Conservation (phyloP, 2,888 invertebrate species). For the Salticus scenicus region DNA sequence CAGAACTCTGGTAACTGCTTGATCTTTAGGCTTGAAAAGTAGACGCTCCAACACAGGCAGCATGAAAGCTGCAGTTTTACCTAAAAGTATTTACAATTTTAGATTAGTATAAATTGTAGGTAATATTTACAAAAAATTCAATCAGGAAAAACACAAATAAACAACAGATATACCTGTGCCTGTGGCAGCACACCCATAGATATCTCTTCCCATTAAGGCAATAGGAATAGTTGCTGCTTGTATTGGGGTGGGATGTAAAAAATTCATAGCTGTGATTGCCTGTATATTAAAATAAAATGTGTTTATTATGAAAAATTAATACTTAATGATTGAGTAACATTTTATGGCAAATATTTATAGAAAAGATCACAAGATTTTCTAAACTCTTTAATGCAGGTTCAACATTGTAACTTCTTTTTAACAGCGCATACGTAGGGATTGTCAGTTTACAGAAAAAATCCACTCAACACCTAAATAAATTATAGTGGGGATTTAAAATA, state of each 20-base stretch:
- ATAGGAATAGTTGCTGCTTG: conserved; percentile 96
- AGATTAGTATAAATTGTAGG: neutral
- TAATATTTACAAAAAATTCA: neutral
- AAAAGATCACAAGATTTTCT: neutral
- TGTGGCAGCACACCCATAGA: conserved; percentile 99
- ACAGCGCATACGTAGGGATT: too few species aligned
- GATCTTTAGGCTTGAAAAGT: conserved; percentile 87
- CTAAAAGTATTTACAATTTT: conserved; percentile 75
- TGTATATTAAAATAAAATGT: conserved; percentile 74
- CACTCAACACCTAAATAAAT: too few species aligned
- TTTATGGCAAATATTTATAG: too few species aligned
- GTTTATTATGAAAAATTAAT: too few species aligned
- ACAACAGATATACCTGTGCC: conserved; percentile 79
- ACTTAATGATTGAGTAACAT: too few species aligned
- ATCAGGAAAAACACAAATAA: neutral
- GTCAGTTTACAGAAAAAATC: too few species aligned
- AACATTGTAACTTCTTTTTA: too few species aligned
- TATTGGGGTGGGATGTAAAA: conserved; percentile 96
- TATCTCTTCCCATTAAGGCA: conserved; percentile 92
- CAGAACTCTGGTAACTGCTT: conserved; percentile 85
- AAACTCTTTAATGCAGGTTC: neutral
- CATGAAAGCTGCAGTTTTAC: conserved; percentile 99
- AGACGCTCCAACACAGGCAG: conserved; percentile 95
- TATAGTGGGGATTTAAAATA: too few species aligned
- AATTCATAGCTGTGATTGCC: conserved; percentile 91